A percentile compares a stretch with the other conserved stretches of the same genome.
Evolutionary conservation across 2,113 vertebrate genomes (phyloP).

Genomic region (Cynocephalus volans): DNA sequence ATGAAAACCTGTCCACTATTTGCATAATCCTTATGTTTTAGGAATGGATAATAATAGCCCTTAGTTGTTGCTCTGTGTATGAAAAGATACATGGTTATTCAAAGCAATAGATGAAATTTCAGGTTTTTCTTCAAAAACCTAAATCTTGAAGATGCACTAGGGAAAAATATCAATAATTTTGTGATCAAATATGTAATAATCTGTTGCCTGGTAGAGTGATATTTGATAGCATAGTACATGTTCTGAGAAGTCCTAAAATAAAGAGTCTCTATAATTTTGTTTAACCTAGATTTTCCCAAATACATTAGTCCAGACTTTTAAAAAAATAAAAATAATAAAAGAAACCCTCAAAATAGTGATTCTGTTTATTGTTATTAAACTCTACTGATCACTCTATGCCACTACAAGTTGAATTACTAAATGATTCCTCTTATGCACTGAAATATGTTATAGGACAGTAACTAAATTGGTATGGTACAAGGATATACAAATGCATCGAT

Average conservation of each 20-base stretch:
- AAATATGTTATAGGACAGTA: background rate
- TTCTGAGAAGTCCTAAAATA: background rate
- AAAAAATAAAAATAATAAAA: background rate
- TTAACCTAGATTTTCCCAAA: background rate
- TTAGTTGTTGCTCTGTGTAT: background rate
- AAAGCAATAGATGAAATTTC: background rate
- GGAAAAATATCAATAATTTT: slow-evolving; percentile 3
- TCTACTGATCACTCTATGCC: background rate
- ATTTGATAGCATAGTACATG: background rate
- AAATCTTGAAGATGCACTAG: background rate
- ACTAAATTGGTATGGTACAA: background rate
- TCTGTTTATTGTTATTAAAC: background rate
- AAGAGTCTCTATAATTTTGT: background rate
- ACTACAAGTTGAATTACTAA: background rate
- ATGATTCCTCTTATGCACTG: background rate
- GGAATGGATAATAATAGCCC: background rate
- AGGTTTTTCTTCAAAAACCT: background rate
- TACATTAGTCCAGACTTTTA: background rate
- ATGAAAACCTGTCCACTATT: slow-evolving; percentile 30
- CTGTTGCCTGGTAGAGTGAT: background rate
- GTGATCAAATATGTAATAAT: background rate
- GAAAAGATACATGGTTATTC: background rate
- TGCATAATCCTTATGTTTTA: slow-evolving; percentile 20
- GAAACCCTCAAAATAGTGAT: background rate
- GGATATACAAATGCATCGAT: background rate